phyloP scores from a whole-genome alignment of 2,888 invertebrate species.

The Drosophila suboccidentalis region DNA sequence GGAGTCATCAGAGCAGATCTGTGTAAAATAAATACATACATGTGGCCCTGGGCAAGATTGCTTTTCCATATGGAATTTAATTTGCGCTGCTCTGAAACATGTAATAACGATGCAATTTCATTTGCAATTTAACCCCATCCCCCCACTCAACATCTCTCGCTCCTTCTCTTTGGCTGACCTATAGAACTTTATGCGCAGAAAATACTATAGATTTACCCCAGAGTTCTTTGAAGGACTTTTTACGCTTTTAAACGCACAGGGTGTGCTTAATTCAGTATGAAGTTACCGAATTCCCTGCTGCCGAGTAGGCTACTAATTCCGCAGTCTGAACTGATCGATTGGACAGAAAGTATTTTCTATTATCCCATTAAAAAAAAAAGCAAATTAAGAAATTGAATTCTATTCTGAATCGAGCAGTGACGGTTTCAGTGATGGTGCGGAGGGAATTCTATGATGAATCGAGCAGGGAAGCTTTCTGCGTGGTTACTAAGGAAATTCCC shows the following conservation, averaged over 20 bases:
- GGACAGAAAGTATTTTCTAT: too few relatives aligned
- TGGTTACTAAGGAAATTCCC: too few relatives aligned
- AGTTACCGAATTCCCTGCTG: background rate
- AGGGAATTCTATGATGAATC: too few relatives aligned
- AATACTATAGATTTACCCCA: background rate
- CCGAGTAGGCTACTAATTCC: background rate
- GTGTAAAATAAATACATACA: constrained; percentile 72
- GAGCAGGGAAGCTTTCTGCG: too few relatives aligned
- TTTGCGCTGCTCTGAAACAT: constrained; percentile 82
- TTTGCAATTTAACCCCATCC: constrained; percentile 64
- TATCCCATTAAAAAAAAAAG: too few relatives aligned
- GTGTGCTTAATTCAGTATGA: background rate
- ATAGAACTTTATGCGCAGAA: background rate
- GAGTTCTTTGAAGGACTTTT: background rate
- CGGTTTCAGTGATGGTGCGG: too few relatives aligned
- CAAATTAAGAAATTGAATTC: too few relatives aligned
- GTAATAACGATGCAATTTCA: constrained; percentile 83
- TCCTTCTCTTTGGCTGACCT: background rate
- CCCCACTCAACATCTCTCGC: background rate
- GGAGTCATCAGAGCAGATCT: constrained; percentile 36
- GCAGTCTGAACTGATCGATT: background rate
- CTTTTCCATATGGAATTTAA: constrained; percentile 84
- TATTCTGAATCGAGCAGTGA: too few relatives aligned
- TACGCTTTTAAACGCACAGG: background rate
- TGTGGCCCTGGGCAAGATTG: constrained; percentile 70